Conservation (phyloP, 2,888 invertebrate species). For the Microctonus hyperodae region DNA sequence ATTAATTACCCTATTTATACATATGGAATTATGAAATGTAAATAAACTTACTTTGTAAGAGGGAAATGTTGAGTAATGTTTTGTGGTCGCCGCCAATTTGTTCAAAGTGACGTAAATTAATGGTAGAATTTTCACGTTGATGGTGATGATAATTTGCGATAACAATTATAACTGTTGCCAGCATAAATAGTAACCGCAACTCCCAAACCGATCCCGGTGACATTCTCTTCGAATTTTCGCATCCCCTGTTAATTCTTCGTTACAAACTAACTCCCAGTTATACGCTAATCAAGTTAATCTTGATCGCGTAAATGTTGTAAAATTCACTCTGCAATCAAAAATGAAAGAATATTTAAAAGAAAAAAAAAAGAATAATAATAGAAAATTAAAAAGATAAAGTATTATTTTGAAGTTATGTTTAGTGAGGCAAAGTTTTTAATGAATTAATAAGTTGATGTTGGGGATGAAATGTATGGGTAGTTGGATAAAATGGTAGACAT, state of each 20-base stretch:
- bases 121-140: conserved; percentile 49
- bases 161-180: conserved; percentile 55
- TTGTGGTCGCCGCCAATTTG: conserved; percentile 41
- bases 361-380: too few species aligned
- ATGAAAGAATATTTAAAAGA: too few species aligned
- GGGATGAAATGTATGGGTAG: too few species aligned
- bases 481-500: too few species aligned
- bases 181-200: conserved; percentile 56
- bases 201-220: conserved; percentile 55
- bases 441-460: too few species aligned
- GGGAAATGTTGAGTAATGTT: conserved; percentile 45
- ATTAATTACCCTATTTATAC: neutral
- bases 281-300: neutral
- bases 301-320: conserved; percentile 22
- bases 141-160: conserved; percentile 55
- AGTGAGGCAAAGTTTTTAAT: neutral
- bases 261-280: neutral
- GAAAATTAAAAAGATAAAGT: neutral
- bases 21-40: neutral
- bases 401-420: neutral
- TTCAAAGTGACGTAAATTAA: conserved; percentile 31
- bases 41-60: conserved; percentile 45
- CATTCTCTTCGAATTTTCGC: conserved; percentile 57
- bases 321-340: neutral
- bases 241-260: conserved; percentile 51